Percentiles rank a stretch among this genome's conserved stretches.
Evolutionary conservation across 2,113 vertebrate genomes (phyloP).

Genomic region (Myrmophylax atrothorax): DNA sequence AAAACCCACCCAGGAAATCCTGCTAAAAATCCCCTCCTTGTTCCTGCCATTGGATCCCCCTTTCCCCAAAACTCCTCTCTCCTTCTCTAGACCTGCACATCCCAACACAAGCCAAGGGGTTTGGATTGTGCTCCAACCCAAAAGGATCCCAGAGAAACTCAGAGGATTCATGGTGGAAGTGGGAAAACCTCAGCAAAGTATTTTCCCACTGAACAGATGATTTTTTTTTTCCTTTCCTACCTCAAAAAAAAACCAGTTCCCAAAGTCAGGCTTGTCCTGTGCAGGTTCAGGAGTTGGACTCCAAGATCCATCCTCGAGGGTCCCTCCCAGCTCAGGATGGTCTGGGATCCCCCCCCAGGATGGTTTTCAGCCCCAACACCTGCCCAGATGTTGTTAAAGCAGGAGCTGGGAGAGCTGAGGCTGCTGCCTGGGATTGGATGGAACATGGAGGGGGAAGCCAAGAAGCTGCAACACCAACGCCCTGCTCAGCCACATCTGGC

Average conservation of each 20-base stretch:
- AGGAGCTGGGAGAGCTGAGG: rapidly evolving
- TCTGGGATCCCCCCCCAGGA: neutral
- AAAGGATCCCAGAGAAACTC: neutral
- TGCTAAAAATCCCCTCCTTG: neutral
- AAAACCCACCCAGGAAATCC: neutral
- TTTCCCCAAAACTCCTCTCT: neutral
- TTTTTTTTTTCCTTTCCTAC: neutral
- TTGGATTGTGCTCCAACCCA: neutral
- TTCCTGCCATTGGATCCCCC: neutral
- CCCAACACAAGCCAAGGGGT: neutral
- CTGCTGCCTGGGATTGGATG: no score
- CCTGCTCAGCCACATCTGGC: neutral
- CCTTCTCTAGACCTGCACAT: neutral
- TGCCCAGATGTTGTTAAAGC: neutral
- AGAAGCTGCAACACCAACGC: rapidly evolving
- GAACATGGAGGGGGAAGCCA: neutral
- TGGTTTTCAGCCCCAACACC: no score
- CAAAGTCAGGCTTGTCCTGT: neutral
- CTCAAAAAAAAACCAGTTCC: neutral
- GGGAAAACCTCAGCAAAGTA: neutral
- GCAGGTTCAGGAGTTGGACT: neutral
- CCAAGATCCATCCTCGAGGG: neutral
- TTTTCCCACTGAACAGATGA: neutral
- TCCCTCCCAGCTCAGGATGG: rapidly evolving
- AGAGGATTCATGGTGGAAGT: rapidly evolving